Evolutionary conservation across 2,888 invertebrate species (phyloP), one percentile per base, ranked within the genome.

Genomic region (Zaprionus lineosus): DNA sequence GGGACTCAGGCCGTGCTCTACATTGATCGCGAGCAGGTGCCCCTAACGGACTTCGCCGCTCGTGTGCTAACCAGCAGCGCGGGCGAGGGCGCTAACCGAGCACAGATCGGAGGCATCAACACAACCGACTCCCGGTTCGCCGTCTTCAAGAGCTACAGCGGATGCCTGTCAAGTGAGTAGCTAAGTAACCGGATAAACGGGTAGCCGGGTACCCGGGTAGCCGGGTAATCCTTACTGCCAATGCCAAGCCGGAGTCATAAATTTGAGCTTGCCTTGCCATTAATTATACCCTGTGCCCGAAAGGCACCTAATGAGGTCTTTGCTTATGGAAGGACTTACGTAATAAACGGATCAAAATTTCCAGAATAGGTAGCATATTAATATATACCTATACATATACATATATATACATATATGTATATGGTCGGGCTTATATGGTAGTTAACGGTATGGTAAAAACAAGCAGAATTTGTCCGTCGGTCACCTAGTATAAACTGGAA

Each of bases 21-120:
- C 84, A 94, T 96, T 71, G 96, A 96, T 89, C 92, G 95, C 64
- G 94, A 94, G 88, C 92, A 93, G 69, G 94, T 95, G 8, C 93
- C 93, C 6, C 89, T 96, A 82, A 91, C 92, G 56, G 93, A 93
- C 72, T 92, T 95, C 31, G 92, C 93, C 0, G 93, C 93, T 1
- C 92, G 95, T 76, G 94, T 93, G 29, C 93, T 93, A 69, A 94
- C 94, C 73, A 86, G 86, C 33, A 93, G 92, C 9, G 92, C 93
- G n/a, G 93, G 93, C 69, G 90, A 92, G 36, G 94, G 95, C 5
- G 93, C 94, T 9, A 95, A 95, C 87, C 96, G 96, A 82, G 95
- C 96, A 6, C 96, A 96, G 88, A 93, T 97, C 46, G 96, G 96
- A 7, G 97, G 97, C 15, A 92, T 96, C 9, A 96, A 95, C 81